Evolutionary conservation across 92 coral and sea anemone genomes (phyloP).

Genomic region (Actinostola sp.): DNA sequence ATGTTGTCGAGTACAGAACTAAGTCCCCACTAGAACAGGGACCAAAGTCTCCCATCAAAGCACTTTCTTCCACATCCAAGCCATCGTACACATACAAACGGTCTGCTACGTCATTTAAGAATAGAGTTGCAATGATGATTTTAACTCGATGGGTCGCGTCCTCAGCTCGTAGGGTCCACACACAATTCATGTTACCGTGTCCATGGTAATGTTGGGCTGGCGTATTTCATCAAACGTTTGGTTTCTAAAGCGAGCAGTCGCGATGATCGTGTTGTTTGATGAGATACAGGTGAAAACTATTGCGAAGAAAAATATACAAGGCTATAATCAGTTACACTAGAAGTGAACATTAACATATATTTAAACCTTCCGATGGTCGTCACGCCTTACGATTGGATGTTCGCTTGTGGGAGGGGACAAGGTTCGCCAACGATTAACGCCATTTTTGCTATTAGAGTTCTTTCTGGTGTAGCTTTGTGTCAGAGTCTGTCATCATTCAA

Average conservation of each 20-base stretch:
- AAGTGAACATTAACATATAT: no score
- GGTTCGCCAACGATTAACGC: no score
- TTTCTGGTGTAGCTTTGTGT: no score
- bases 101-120: conserved; percentile 23
- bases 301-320: not conserved
- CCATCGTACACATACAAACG: conserved; percentile 51
- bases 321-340: no score
- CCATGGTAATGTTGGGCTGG: conserved; percentile 52
- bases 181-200: conserved; percentile 25
- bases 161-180: conserved; percentile 47
- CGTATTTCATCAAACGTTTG: conserved; percentile 27
- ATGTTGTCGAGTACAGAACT: conserved; percentile 41
- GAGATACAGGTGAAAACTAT: conserved; percentile 29
- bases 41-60: conserved; percentile 56
- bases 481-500: no score
- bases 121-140: conserved; percentile 40
- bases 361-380: no score
- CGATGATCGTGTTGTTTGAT: conserved; percentile 30
- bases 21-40: conserved; percentile 59
- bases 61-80: not conserved
- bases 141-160: conserved; percentile 24
- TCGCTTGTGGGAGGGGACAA: no score
- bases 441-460: no score
- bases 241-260: conserved; percentile 34
- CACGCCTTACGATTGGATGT: no score